Evolutionary conservation across 2,113 vertebrate species (phyloP).

Genomic region (Hippocampus abdominalis): DNA sequence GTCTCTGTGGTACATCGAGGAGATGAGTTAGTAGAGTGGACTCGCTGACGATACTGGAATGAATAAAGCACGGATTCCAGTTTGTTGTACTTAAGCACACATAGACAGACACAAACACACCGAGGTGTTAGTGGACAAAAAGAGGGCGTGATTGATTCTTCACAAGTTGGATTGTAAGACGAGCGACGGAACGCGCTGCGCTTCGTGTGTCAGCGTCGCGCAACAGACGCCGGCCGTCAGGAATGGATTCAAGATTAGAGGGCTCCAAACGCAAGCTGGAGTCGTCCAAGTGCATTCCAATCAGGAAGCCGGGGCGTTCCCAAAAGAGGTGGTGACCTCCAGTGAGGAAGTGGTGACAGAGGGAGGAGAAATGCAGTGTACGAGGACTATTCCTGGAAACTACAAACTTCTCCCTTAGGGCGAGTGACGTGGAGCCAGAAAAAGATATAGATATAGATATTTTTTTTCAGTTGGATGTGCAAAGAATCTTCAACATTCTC

Average conservation of each 20-base stretch:
- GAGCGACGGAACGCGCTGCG: conserved; percentile 11
- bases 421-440: conserved; percentile 28
- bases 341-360: conserved; percentile 44
- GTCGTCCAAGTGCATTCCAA: conserved; percentile 22
- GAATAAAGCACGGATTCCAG: conserved; percentile 20
- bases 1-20: conserved; percentile 35
- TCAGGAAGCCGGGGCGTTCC: conserved; percentile 24
- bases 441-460: conserved; percentile 20
- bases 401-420: conserved; percentile 56
- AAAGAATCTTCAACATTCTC: conserved; percentile 84
- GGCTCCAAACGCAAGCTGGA: conserved; percentile 20
- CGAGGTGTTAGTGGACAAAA: not conserved
- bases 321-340: conserved; percentile 29
- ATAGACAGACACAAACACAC: not conserved
- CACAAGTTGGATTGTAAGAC: conserved; percentile 53
- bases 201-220: conserved; percentile 14
- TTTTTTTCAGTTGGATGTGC: conserved; percentile 74
- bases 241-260: conserved; percentile 18
- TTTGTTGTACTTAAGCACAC: conserved; percentile 6
- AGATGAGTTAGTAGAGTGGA: not conserved
- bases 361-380: conserved; percentile 54
- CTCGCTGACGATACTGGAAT: conserved; percentile 37
- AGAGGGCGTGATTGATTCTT: conserved; percentile 43
- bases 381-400: conserved; percentile 62
- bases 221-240: conserved; percentile 32